phyloP scores from a whole-genome alignment of 2,113 vertebrate species.

The Osmerus mordax region DNA sequence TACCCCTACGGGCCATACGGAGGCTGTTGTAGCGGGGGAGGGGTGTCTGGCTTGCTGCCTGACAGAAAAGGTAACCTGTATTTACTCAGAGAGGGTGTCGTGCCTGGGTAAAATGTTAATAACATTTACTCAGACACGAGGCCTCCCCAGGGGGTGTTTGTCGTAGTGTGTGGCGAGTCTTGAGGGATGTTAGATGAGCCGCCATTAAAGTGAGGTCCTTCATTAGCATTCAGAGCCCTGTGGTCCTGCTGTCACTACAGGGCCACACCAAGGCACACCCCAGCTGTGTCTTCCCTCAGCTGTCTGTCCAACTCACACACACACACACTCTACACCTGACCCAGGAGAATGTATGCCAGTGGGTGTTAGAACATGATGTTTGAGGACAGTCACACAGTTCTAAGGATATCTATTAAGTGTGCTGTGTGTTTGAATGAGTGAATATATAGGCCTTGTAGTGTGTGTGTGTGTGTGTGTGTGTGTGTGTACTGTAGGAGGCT shows the following conservation, averaged over 20 bases:
- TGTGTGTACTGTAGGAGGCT: not conserved
- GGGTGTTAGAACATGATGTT: not conserved
- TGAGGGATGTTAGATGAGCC: slow-evolving; percentile 18
- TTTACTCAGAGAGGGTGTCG: slow-evolving; percentile 15
- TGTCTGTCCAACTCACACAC: slow-evolving; percentile 3
- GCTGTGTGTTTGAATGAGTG: not conserved
- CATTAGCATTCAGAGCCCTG: slow-evolving; percentile 12
- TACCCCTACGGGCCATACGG: not conserved
- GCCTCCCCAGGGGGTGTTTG: slow-evolving; percentile 26
- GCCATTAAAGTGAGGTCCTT: slow-evolving; percentile 16
- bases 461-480: no score
- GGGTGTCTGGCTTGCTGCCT: slow-evolving; percentile 2
- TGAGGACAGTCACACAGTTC: not conserved
- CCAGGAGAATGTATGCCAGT: not conserved
- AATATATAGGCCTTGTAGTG: not conserved
- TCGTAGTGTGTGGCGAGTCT: not conserved
- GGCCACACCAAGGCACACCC: slow-evolving; percentile 15
- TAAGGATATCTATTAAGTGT: not conserved
- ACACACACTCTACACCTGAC: slow-evolving; percentile 9
- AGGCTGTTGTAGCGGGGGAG: slow-evolving; percentile 18
- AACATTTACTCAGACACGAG: slow-evolving; percentile 30
- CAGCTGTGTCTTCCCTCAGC: slow-evolving; percentile 35
- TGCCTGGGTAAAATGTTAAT: slow-evolving; percentile 18
- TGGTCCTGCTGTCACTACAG: slow-evolving; percentile 41
- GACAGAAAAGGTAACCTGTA: slow-evolving; percentile 32